Conservation (phyloP, 1,140 invertebrate genomes). For the Orius laevigatus region DNA sequence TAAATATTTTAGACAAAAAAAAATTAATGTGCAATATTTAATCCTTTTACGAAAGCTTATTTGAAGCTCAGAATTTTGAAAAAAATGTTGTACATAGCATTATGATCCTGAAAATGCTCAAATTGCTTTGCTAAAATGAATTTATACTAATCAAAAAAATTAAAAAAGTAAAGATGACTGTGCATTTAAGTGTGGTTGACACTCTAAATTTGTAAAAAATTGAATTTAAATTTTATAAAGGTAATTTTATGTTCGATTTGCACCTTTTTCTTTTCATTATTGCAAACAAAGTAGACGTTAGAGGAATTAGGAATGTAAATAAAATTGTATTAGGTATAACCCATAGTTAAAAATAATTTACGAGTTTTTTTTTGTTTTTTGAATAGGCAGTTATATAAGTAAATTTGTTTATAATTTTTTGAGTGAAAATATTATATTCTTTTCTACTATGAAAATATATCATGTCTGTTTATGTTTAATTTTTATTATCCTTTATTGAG, state of each 20-base stretch:
- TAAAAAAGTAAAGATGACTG: conserved; percentile 12
- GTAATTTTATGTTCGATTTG: conserved; percentile 1
- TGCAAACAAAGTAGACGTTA: not conserved
- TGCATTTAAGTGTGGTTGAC: conserved; percentile 10
- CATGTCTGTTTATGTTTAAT: conserved; percentile 1
- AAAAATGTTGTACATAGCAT: conserved; percentile 3
- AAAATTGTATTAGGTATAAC: not conserved
- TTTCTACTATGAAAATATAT: conserved; percentile 4
- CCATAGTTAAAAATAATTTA: not conserved
- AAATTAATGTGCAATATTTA: not conserved
- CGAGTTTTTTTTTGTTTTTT: no score
- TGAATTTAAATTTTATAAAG: not conserved
- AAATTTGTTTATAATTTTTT: not conserved
- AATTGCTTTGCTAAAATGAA: conserved; percentile 15
- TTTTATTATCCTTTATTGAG: not conserved
- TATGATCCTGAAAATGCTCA: conserved; percentile 16
- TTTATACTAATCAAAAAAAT: conserved; percentile 5
- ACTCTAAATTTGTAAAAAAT: not conserved
- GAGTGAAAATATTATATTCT: conserved; percentile 3
- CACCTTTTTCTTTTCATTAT: not conserved
- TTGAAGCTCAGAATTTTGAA: conserved; percentile 2
- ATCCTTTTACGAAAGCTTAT: conserved; percentile 6
- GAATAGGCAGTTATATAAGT: no score
- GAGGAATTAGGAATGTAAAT: not conserved
- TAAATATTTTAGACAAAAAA: not conserved